Evolutionary conservation across 37 sponge, comb jelly and placozoan genomes (phyloP).

Genomic region (Aplysina aerophoba): DNA sequence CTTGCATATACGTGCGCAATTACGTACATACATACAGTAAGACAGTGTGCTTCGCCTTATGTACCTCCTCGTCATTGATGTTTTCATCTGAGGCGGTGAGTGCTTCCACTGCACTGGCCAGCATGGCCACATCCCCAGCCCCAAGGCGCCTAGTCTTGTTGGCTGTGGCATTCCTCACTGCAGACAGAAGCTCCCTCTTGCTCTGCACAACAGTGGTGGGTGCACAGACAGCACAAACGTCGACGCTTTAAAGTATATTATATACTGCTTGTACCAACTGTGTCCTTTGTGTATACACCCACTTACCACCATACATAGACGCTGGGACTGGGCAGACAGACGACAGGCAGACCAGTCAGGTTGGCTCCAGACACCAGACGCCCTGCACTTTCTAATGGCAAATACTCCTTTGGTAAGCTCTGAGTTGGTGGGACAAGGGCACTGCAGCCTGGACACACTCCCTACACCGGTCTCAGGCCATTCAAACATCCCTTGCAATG

Average conservation of each 20-base stretch:
- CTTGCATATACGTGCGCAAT: no score
- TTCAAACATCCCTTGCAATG: not conserved
- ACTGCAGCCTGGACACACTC: constrained; percentile 10
- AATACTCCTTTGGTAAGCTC: not conserved
- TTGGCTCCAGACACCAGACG: not conserved
- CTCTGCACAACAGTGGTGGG: not conserved
- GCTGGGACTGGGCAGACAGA: not conserved
- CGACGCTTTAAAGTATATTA: not conserved
- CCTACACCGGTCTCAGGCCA: constrained; percentile 21
- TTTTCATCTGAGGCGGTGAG: constrained; percentile 10
- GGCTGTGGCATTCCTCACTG: not conserved
- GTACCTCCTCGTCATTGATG: constrained; percentile 16
- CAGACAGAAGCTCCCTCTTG: not conserved
- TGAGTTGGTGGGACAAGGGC: constrained; percentile 14
- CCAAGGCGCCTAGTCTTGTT: not conserved
- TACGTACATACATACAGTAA: no score
- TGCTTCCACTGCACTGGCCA: constrained; percentile 29
- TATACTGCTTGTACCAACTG: no score
- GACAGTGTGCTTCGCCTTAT: no score
- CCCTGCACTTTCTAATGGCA: constrained; percentile 13
- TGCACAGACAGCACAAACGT: not conserved
- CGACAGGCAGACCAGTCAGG: constrained; percentile 23
- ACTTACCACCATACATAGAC: constrained; percentile 18
- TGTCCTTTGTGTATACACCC: not conserved
- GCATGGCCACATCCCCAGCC: constrained; percentile 22